Base-by-base conservation (phyloP, 1,140 invertebrate genomes). In the Drosophila kikkawai region DNA sequence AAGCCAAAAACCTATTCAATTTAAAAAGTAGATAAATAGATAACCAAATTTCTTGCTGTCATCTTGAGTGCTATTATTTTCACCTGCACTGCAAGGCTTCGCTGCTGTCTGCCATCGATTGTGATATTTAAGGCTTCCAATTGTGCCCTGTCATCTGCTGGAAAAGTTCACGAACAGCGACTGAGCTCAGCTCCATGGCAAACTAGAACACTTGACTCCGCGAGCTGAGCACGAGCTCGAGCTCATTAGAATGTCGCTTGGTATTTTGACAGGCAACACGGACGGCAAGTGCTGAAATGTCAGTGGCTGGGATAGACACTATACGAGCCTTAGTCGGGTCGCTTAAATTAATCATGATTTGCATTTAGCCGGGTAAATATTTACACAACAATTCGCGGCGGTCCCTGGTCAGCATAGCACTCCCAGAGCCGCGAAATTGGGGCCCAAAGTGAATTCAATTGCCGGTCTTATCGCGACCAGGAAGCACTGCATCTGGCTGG, bases 231-330 rank as follows among this genome's bases (percentile, higher is more conserved):
- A 59, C 75, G 75, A 65, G 84, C 80, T 59, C 59, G 66, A 61
- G 84, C 80, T 87, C 83, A 87, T 87, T 87, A 87, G 77, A 87
- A 87, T 84, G 84, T 77, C 68, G 80, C 57, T 60, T 82, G 57
- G 61, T 64, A 70, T 67, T 69, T 83, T 82, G 83, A 87, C 82
- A 87, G 70, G 34, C 41, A 58, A 57, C 58, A 53, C 26, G 41
- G 44, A 50, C 73, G 41, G 65, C 73, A 75, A 82, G 79, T 82
- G 80, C 80, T 73, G 39, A 71, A 79, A 79, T 79, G 77, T 79
- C 77, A 70, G 29, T 34, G 48, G 8, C 22, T 50, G 22, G 26
- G 2, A n/a, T 11, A 50, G 15, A 48, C 9, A 29, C 7, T 17
- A 29, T 11, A 9, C n/a, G 29, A 51, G 59, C 36, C 36, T 39